Evolutionary conservation across 2,113 vertebrate genomes (phyloP).

Genomic region (Amblyornis subalaris): DNA sequence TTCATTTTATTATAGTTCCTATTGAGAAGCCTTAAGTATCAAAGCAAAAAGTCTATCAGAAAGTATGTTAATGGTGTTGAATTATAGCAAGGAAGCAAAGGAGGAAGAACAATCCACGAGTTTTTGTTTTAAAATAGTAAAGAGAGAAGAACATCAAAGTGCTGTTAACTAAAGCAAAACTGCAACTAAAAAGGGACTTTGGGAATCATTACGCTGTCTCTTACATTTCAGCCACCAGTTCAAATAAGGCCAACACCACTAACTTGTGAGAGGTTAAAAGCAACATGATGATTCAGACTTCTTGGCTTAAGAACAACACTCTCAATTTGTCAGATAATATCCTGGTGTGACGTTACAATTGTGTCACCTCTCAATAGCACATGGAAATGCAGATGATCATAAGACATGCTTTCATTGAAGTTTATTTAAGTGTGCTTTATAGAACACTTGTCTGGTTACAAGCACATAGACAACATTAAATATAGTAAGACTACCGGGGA

Average conservation of each 20-base stretch:
- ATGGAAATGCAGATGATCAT: slow-evolving; percentile 16
- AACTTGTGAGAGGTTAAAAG: slow-evolving; percentile 39
- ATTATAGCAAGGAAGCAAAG: background rate
- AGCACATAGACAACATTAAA: background rate
- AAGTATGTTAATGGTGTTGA: background rate
- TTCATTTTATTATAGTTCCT: background rate
- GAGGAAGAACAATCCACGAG: background rate
- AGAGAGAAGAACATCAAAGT: background rate
- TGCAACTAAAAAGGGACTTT: background rate
- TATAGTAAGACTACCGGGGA: background rate
- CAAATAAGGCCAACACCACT: background rate
- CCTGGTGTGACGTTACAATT: slow-evolving; percentile 33
- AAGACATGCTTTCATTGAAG: background rate
- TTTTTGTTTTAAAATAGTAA: background rate
- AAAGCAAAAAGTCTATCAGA: background rate
- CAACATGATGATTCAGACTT: slow-evolving; percentile 32
- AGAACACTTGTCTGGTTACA: background rate
- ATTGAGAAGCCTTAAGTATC: background rate
- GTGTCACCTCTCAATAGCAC: slow-evolving; percentile 27
- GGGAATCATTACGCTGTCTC: background rate
- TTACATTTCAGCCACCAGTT: background rate
- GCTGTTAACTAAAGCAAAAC: background rate
- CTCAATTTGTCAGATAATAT: slow-evolving; percentile 5
- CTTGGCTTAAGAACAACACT: slow-evolving; percentile 12
- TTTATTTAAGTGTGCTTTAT: background rate